These are phyloP conservation scores for Taxidea taxus DNA, from an alignment of 2,113 vertebrate species.

Conservation along the genomic window DNA sequence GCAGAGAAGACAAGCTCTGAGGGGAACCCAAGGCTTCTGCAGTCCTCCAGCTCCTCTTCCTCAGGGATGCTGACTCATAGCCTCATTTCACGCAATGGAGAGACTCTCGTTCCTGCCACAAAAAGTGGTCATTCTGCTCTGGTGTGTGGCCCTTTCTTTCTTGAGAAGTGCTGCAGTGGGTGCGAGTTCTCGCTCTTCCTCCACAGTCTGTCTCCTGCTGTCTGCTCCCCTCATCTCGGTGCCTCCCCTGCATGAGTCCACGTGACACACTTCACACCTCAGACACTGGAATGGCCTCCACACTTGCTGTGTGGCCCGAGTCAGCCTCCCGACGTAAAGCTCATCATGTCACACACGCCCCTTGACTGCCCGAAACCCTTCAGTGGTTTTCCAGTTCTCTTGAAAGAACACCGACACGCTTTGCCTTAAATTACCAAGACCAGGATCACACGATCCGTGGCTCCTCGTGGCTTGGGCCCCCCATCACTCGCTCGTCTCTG, in stretches of 20 bases:
- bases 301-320: background rate
- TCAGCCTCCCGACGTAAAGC: background rate
- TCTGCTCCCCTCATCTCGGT: background rate
- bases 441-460: too few species aligned
- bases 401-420: background rate
- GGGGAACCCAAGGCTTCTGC: too few species aligned
- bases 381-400: background rate
- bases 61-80: background rate
- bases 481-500: background rate
- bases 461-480: background rate
- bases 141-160: background rate
- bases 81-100: background rate
- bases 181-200: background rate
- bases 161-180: background rate
- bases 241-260: background rate
- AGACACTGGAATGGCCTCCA: background rate
- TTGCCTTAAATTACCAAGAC: background rate
- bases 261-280: background rate
- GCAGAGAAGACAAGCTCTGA: background rate
- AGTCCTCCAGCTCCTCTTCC: background rate
- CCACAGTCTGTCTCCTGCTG: background rate
- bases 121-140: background rate
- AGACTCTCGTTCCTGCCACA: background rate
- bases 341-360: background rate
- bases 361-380: background rate